Percentiles rank a stretch among this genome's conserved stretches.
These are phyloP conservation scores for Sarcoramphus papa DNA, from an alignment of 2,797 vertebrate genomes.

Conservation along the genomic window DNA sequence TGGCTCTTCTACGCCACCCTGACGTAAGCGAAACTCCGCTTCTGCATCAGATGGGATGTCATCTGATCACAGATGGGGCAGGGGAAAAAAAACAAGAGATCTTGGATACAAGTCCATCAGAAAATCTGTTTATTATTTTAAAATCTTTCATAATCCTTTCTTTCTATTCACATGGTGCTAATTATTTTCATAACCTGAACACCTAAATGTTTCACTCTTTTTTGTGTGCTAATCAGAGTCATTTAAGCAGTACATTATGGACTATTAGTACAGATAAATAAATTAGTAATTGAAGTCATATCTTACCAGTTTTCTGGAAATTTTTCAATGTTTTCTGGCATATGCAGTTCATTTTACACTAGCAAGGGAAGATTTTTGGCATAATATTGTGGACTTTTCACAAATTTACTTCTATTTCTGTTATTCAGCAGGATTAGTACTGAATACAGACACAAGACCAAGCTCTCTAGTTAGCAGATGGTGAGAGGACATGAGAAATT, in stretches of 20 bases:
- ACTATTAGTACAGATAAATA: not conserved
- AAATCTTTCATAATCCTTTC: not conserved
- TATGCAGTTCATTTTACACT: not conserved
- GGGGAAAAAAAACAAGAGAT: not conserved
- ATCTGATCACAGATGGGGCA: slow-evolving; percentile 62
- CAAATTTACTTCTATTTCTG: not conserved
- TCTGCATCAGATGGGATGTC: slow-evolving; percentile 90
- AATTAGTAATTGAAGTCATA: not conserved
- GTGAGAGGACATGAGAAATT: not conserved
- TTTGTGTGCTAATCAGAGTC: not conserved
- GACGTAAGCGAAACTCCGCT: slow-evolving; percentile 79
- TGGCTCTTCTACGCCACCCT: slow-evolving; percentile 12
- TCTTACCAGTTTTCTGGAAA: not conserved
- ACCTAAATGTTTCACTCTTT: not conserved
- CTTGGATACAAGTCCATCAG: not conserved
- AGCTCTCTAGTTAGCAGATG: not conserved
- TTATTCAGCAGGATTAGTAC: not conserved
- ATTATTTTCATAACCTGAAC: not conserved
- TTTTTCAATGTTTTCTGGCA: not conserved
- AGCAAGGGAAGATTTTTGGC: not conserved
- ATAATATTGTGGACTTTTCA: not conserved
- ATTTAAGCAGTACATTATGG: not conserved
- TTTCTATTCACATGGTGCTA: not conserved
- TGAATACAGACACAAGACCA: not conserved
- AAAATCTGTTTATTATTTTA: not conserved